Conservation (phyloP, 2,113 vertebrate species). For the Scatophagus argus region DNA sequence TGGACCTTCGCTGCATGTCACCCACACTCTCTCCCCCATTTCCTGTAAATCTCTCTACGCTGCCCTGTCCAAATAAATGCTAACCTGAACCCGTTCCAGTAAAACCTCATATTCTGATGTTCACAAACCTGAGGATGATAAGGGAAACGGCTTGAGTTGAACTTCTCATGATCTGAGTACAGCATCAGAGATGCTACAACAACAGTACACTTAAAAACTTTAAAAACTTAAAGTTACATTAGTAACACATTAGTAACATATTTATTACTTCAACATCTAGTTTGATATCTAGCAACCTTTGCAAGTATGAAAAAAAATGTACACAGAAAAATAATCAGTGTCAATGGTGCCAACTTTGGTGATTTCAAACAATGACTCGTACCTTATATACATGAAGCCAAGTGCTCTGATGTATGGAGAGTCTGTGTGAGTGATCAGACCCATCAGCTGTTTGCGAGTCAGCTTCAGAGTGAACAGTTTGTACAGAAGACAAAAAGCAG, state of each 20-base stretch:
- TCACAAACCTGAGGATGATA: not conserved
- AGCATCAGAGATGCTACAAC: not conserved
- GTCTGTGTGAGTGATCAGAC: slow-evolving; percentile 97
- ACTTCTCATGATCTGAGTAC: not conserved
- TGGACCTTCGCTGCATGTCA: too few species aligned
- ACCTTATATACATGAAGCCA: slow-evolving; percentile 99
- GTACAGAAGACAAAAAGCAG: slow-evolving; percentile 97
- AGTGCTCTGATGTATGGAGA: slow-evolving; percentile 98
- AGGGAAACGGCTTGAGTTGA: not conserved
- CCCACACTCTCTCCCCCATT: too few species aligned
- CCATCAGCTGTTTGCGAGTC: slow-evolving; percentile 99
- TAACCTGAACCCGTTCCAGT: too few species aligned
- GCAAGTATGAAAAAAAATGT: not conserved
- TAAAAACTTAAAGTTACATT: not conserved
- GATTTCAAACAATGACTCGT: not conserved
- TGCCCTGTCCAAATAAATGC: too few species aligned
- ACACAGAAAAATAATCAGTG: not conserved
- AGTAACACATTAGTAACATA: too few species aligned
- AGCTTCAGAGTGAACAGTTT: slow-evolving; percentile 98
- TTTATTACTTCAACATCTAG: too few species aligned
- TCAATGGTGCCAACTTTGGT: not conserved
- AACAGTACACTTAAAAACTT: not conserved
- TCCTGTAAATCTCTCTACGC: too few species aligned
- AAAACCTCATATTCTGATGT: not conserved
- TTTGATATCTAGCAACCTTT: not conserved